phyloP scores from a whole-genome alignment of 2,113 vertebrate species.

The Pogona vitticeps region DNA sequence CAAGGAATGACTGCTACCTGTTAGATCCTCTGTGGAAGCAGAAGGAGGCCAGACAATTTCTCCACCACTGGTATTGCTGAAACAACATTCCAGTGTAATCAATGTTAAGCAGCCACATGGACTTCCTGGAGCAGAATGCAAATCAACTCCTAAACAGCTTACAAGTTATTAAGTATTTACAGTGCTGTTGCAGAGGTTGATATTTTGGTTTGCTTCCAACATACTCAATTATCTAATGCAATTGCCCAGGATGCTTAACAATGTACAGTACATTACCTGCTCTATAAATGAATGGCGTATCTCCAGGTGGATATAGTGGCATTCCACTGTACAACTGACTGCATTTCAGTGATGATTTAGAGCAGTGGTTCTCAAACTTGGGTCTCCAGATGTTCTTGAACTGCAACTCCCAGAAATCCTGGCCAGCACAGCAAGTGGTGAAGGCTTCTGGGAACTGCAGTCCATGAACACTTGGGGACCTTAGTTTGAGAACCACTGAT shows the following conservation, averaged over 20 bases:
- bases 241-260: slow-evolving; percentile 5
- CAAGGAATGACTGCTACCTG: not conserved
- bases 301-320: slow-evolving; percentile 9
- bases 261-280: not conserved
- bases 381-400: too few relatives aligned
- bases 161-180: not conserved
- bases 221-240: not conserved
- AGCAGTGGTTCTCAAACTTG: too few relatives aligned
- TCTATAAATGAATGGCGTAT: not conserved
- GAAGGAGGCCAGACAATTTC: not conserved
- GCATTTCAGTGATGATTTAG: slow-evolving; percentile 34
- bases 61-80: not conserved
- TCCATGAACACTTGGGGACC: too few relatives aligned
- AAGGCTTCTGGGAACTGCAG: too few relatives aligned
- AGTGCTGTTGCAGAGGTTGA: not conserved
- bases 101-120: not conserved
- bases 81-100: not conserved
- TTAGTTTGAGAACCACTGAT: too few relatives aligned
- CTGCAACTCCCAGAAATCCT: too few relatives aligned
- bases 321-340: not conserved
- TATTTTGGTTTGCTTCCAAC: not conserved
- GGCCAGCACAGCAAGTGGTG: too few relatives aligned
- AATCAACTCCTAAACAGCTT: not conserved
- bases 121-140: not conserved
- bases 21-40: not conserved